These are phyloP conservation scores for Raja brachyura DNA, from an alignment of 2,113 vertebrate species.

Conservation along the genomic window DNA sequence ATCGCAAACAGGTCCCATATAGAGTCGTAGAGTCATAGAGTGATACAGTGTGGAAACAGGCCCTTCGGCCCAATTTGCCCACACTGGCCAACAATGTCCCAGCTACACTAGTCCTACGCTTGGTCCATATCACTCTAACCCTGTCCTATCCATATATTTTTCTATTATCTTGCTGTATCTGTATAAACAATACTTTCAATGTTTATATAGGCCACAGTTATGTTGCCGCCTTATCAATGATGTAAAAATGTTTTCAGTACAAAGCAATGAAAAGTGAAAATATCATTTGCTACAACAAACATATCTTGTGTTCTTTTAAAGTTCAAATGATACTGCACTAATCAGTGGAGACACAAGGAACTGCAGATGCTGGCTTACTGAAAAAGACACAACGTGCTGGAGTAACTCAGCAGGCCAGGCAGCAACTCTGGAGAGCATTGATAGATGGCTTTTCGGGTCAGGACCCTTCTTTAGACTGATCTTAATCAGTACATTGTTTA, in stretches of 20 bases:
- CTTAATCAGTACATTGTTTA: neutral
- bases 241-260: neutral
- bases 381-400: too few species aligned
- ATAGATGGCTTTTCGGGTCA: too few species aligned
- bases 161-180: neutral
- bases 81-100: too few species aligned
- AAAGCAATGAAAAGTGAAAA: neutral
- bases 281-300: neutral
- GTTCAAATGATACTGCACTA: neutral
- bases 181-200: neutral
- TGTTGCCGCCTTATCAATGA: neutral
- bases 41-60: too few species aligned
- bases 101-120: too few species aligned
- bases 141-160: neutral
- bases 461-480: neutral
- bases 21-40: too few species aligned
- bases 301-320: neutral
- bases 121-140: too few species aligned
- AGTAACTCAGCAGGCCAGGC: too few species aligned
- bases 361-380: too few species aligned
- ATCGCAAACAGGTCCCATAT: neutral
- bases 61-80: too few species aligned
- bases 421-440: too few species aligned
- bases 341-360: neutral
- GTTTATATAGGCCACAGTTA: neutral